Base-by-base conservation (phyloP, 2,113 vertebrate genomes). In the Psittacus erithacus region DNA sequence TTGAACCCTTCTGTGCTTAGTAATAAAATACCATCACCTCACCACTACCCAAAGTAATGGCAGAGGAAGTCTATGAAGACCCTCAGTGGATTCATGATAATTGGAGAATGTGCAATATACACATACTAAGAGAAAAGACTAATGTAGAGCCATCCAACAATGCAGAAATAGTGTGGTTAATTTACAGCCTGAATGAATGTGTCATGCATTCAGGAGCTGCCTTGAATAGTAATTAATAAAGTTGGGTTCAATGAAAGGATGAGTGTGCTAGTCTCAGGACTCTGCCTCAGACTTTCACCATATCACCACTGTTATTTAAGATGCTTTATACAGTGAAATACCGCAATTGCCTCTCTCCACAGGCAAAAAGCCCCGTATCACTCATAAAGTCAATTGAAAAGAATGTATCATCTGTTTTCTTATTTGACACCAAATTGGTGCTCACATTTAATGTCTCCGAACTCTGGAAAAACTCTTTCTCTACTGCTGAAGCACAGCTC, bases 11-110 rank as follows among this genome's bases (percentile, higher is more conserved):
- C 75, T 49, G 18, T 64, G 24, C 28, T 78, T 25, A 15, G 44
- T 79, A 86, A 84, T 89, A 84, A 78, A 88, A 89, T 83, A 64
- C 7, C 80, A 50, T 88, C 86, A 90, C 41, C 49, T 83, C 63
- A 63, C n/a, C 24, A 18, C 38, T 70, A 67, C 31, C 29, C 15
- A n/a, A 63, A 28, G 38, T 53, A 88, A 74, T 31, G 52, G 35
- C 73, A 90, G 27, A 50, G 41, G 11, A 93, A 93, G 63, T 25
- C 71, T 62, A 19, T 62, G 76, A 92, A 92, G 53, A 82, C 19
- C 44, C 29, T 90, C 75, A 64, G 20, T 52, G 39, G 12, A 52
- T 82, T 90, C 29, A 22, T 16, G 38, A 38, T 65, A 93, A 92
- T 52, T 49, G 41, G 19, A 70, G 65, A 77, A 90, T 17, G 25